These are phyloP conservation scores for Ranitomeya imitator DNA, from an alignment of 2,113 vertebrate genomes.

Conservation along the genomic window DNA sequence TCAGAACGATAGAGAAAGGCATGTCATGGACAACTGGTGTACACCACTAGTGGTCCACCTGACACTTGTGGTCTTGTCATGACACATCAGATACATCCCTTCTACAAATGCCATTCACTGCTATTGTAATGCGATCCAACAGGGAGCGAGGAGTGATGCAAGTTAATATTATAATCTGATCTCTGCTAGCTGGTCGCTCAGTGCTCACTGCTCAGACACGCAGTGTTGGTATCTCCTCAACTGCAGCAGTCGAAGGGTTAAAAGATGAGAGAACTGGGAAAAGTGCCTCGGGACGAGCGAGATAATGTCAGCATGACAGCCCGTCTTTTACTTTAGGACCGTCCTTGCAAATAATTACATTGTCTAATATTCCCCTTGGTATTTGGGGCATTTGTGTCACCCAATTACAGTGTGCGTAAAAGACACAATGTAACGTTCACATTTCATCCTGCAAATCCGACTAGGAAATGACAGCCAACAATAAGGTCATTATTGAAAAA, in stretches of 20 bases:
- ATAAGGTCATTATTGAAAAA: slow-evolving; percentile 43
- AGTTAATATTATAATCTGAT: no score
- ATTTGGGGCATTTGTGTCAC: slow-evolving; percentile 22
- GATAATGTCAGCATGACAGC: background rate
- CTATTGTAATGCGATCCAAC: no score
- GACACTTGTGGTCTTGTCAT: no score
- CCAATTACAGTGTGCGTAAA: slow-evolving; percentile 43
- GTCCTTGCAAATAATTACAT: slow-evolving; percentile 18
- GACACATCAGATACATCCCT: no score
- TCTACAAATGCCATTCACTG: no score
- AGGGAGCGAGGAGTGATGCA: no score
- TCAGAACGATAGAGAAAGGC: no score
- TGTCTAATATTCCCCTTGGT: slow-evolving; percentile 4
- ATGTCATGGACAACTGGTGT: no score
- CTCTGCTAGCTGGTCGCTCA: no score
- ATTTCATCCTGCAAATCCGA: slow-evolving; percentile 59
- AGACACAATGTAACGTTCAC: background rate
- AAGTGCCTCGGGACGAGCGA: background rate
- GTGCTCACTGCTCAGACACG: no score
- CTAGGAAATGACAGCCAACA: slow-evolving; percentile 58
- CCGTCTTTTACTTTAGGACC: background rate
- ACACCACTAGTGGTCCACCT: no score
- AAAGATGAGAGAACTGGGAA: background rate
- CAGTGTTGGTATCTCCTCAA: background rate
- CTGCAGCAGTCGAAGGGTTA: background rate